Conservation (phyloP, 2,888 invertebrate species). For the Habrosyne pyritoides region DNA sequence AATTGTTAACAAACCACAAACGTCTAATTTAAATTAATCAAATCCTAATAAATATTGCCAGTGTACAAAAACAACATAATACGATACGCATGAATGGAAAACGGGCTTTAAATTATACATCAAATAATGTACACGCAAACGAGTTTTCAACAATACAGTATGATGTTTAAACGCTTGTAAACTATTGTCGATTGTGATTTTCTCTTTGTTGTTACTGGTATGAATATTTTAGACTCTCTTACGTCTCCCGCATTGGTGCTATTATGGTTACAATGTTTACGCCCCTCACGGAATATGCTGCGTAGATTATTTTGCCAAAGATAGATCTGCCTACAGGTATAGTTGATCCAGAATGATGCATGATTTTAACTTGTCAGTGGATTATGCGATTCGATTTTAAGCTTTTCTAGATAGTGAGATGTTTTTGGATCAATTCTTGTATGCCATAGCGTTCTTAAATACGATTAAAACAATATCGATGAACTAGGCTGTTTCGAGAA, state of each 20-base stretch:
- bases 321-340: no score
- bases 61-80: background rate
- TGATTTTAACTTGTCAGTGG: no score
- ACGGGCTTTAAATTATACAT: background rate
- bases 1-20: background rate
- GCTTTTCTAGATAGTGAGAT: no score
- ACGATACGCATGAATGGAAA: background rate
- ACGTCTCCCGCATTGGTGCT: background rate
- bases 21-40: background rate
- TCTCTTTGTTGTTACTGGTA: background rate
- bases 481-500: no score
- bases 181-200: background rate
- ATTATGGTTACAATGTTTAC: background rate
- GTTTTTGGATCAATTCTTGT: no score
- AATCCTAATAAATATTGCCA: background rate
- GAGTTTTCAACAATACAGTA: background rate
- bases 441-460: no score
- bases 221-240: background rate
- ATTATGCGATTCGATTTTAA: no score
- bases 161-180: background rate
- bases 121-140: background rate
- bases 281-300: background rate
- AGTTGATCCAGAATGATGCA: no score
- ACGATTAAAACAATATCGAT: no score
- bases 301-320: background rate